These are phyloP conservation scores for Eurystomus gularis DNA, from an alignment of 2,113 vertebrate species.

Conservation along the genomic window DNA sequence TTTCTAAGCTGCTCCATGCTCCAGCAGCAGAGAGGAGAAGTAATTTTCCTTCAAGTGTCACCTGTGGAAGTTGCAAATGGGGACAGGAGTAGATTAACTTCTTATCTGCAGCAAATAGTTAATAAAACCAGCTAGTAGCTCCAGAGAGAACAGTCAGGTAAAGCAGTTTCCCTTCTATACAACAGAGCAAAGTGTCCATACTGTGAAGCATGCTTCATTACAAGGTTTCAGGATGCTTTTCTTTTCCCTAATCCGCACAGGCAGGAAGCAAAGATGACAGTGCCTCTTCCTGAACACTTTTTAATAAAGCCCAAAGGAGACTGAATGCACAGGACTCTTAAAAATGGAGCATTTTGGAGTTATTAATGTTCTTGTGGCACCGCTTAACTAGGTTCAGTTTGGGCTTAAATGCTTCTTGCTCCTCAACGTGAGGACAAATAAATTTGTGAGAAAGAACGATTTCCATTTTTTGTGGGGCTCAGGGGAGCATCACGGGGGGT, in stretches of 20 bases:
- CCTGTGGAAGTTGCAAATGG: neutral
- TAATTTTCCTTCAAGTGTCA: neutral
- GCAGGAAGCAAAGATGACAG: neutral
- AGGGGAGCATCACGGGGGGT: neutral
- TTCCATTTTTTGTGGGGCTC: neutral
- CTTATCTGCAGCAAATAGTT: neutral
- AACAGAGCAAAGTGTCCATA: neutral
- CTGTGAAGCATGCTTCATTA: neutral
- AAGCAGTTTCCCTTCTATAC: neutral
- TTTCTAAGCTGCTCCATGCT: neutral
- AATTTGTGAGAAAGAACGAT: neutral
- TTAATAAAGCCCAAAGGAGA: neutral
- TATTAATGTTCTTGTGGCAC: neutral
- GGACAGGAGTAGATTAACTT: neutral
- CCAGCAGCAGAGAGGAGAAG: neutral
- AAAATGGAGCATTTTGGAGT: conserved; percentile 5
- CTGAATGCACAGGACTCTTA: neutral
- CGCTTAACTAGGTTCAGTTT: neutral
- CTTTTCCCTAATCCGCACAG: neutral
- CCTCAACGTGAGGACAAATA: neutral
- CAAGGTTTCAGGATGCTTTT: neutral
- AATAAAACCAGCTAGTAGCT: neutral
- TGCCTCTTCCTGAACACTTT: neutral
- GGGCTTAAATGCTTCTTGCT: neutral
- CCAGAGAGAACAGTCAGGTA: neutral